Evolutionary conservation across 1,140 invertebrate species (phyloP).

Genomic region (Conopomorpha cramerella): DNA sequence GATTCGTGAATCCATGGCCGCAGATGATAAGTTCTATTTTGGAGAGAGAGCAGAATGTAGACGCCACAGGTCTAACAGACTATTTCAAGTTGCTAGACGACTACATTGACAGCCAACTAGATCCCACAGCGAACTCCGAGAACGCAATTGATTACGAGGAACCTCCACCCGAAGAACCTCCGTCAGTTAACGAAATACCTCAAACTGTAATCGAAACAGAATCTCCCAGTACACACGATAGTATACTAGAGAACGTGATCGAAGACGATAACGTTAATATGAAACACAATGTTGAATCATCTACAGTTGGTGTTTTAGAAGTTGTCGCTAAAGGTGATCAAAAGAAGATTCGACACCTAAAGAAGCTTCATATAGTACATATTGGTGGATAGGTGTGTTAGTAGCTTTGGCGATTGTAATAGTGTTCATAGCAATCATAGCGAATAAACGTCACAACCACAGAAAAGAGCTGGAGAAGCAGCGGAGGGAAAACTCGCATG

Average conservation of each 20-base stretch:
- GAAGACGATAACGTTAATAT: conserved; percentile 26
- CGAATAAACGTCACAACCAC: conserved; percentile 42
- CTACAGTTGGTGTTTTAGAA: conserved; percentile 42
- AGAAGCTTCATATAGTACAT: conserved; percentile 44
- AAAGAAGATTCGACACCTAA: conserved; percentile 19
- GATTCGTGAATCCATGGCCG: conserved; percentile 26
- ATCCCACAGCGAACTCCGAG: conserved; percentile 20
- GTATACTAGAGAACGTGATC: conserved; percentile 28
- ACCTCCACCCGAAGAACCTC: conserved; percentile 8
- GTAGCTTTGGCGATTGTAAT: conserved; percentile 36
- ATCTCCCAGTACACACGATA: conserved; percentile 13
- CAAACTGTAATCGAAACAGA: conserved; percentile 6
- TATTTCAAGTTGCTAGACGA: conserved; percentile 45
- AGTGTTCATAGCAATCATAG: conserved; percentile 42
- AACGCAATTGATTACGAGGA: conserved; percentile 29
- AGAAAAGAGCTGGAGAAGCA: conserved; percentile 44
- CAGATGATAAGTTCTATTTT: conserved; percentile 40
- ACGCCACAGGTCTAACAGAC: conserved; percentile 38
- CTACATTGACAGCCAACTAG: conserved; percentile 43
- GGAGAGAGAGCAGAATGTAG: conserved; percentile 37
- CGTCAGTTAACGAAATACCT: conserved; percentile 29
- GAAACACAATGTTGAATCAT: conserved; percentile 31
- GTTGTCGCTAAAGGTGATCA: conserved; percentile 21
- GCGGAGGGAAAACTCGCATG: conserved; percentile 33
- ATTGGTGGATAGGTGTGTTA: conserved; percentile 49